A percentile compares a stretch with the other conserved stretches of the same genome.
Evolutionary conservation across 2,113 vertebrate species (phyloP).

Genomic region (Tautogolabrus adspersus): DNA sequence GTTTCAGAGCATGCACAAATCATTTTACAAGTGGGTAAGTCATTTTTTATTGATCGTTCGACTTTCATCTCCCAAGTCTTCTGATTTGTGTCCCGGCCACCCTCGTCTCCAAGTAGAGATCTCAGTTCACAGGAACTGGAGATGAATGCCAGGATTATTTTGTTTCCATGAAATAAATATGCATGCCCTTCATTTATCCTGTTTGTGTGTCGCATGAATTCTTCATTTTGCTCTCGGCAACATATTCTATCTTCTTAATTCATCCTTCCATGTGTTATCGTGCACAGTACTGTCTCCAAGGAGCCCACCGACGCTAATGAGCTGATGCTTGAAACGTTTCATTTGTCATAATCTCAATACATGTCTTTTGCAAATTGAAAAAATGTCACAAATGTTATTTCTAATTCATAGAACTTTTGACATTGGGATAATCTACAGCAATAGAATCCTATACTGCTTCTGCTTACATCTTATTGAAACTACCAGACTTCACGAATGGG

Average conservation of each 20-base stretch:
- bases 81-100: slow-evolving; percentile 60
- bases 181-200: slow-evolving; percentile 45
- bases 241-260: slow-evolving; percentile 38
- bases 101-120: slow-evolving; percentile 16
- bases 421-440: not conserved
- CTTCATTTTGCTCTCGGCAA: slow-evolving; percentile 44
- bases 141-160: slow-evolving; percentile 56
- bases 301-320: slow-evolving; percentile 30
- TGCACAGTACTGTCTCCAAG: slow-evolving; percentile 18
- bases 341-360: slow-evolving; percentile 24
- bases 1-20: slow-evolving; percentile 56
- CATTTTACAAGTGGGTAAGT: slow-evolving; percentile 62
- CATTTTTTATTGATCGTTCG: slow-evolving; percentile 76
- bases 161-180: slow-evolving; percentile 74
- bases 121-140: slow-evolving; percentile 21
- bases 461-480: not conserved
- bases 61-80: slow-evolving; percentile 60
- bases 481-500: no score
- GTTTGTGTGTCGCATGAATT: slow-evolving; percentile 59
- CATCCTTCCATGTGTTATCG: slow-evolving; percentile 30
- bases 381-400: slow-evolving; percentile 8
- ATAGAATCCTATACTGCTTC: not conserved
- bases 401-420: slow-evolving; percentile 16
- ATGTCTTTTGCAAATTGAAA: slow-evolving; percentile 26
- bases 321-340: slow-evolving; percentile 31